A percentile compares a stretch with the other conserved stretches of the same genome.
Conservation (phyloP, 2,888 invertebrate species). For the Sarcophaga rosellei region DNA sequence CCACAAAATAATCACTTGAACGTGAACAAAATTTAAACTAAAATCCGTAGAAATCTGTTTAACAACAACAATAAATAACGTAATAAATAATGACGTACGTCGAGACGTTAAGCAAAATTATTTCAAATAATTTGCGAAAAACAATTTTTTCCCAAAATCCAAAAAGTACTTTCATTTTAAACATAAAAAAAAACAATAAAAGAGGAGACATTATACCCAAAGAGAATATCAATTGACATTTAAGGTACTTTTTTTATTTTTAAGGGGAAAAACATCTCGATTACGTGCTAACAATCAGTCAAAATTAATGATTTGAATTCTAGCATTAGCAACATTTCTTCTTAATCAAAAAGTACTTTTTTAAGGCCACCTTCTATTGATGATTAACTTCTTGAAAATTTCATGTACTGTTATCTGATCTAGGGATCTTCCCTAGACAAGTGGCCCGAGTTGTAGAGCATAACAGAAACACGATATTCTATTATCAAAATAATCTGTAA, state of each 20-base stretch:
- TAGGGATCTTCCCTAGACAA: background rate
- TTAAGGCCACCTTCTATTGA: background rate
- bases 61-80: background rate
- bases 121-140: too few species aligned
- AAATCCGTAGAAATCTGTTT: background rate
- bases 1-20: background rate
- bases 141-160: too few species aligned
- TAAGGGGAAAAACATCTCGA: background rate
- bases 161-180: too few species aligned
- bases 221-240: background rate
- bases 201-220: too few species aligned
- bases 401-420: background rate
- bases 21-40: background rate
- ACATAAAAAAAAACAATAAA: too few species aligned
- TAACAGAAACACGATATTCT: background rate
- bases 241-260: background rate
- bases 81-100: conserved; percentile 4
- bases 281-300: too few species aligned
- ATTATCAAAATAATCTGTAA: conserved; percentile 10
- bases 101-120: too few species aligned
- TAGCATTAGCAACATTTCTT: background rate
- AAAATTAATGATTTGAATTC: background rate
- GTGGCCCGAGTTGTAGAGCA: background rate
- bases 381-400: background rate
- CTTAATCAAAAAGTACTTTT: background rate